Base-by-base conservation (phyloP, 2,888 invertebrate species). In the Patella depressa region DNA sequence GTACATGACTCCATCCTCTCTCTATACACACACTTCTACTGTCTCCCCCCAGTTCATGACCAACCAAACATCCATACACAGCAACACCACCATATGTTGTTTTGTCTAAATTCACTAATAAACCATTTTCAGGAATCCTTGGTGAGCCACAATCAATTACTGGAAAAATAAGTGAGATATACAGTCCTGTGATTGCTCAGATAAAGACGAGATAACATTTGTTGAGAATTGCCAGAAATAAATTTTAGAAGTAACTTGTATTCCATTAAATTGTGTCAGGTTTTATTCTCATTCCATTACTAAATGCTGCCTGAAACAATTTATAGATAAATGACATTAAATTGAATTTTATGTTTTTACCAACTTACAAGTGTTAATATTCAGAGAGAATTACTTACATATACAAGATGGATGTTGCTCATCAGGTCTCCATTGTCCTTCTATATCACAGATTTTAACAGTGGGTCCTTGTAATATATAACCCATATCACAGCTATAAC, bases 81-180 rank as follows among this genome's bases (percentile, higher is more conserved):
- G 86, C 88, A 7, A 76, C 69, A 71, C 87, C 85, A n/a, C 82
- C 83, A 75, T 81, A 88, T 17, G 74, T 80, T 17, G 83, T 81
- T 57, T 84, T 85, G 71, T 83, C 83, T 55, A 86, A 24, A 54
- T 82, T 80, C 19, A 82, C 78, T 75, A 89, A 74, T 45, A 80
- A 80, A 15, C 84, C 85, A 79, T 85, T 79, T 12, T 74, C 29
- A 59, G 86, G 82, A 45, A 83, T 73, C 11, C 57, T 54, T 15
- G 87, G 85, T 9, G 86, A 81, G 59, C 86, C 87, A 85, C 89
- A 89, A 71, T 82, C 78, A 29, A 86, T 84, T 78, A 82, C 89
- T 89, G 80, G 12, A 85, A 84, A 53, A 73, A 34, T 34, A 55
- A 76, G 54, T 17, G 15, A 45, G 45, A 57, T 29, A 17, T 15